phyloP scores from a whole-genome alignment of 2,797 vertebrate genomes.

The Oophaga sylvatica region DNA sequence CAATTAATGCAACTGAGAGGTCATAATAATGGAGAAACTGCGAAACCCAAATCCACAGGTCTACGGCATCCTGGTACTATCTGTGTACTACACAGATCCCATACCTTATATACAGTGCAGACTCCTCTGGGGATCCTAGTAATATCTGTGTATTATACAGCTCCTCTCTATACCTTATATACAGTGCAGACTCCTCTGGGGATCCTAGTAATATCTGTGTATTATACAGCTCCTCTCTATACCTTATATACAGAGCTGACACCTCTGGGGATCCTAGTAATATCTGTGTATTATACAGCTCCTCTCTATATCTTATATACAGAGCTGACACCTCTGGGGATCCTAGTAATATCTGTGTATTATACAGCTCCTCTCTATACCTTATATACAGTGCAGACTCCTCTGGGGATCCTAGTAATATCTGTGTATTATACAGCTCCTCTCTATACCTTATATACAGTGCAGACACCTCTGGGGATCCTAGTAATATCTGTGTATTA shows the following conservation, averaged over 20 bases:
- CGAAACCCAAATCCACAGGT: background rate
- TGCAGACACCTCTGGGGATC: background rate
- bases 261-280: background rate
- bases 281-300: background rate
- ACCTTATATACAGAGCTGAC: background rate
- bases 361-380: conserved; percentile 10
- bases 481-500: no score
- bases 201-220: no score
- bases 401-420: background rate
- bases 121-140: no score
- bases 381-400: background rate
- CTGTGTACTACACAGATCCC: conserved; percentile 4
- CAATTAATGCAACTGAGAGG: background rate
- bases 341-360: no score
- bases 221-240: background rate
- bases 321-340: background rate
- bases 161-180: no score
- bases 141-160: no score
- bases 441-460: background rate
- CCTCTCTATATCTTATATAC: background rate
- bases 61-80: conserved; percentile 15
- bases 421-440: background rate
- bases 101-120: no score
- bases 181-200: no score
- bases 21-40: background rate